phyloP scores from a whole-genome alignment of 2,797 vertebrate genomes.

The Coracias cyanogaster region DNA sequence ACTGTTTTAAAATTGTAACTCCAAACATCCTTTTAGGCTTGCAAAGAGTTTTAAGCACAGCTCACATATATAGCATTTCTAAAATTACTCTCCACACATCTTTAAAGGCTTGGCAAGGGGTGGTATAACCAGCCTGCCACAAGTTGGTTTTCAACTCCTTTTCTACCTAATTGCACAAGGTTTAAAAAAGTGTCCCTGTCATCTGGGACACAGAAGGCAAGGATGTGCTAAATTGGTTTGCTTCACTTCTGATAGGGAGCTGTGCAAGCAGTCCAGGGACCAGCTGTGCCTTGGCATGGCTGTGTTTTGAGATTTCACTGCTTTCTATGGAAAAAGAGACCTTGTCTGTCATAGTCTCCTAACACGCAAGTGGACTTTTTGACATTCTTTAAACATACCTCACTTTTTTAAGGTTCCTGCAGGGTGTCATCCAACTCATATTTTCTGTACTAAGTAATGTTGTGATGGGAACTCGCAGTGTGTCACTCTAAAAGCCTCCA shows the following conservation, averaged over 20 bases:
- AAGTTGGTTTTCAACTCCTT: not conserved
- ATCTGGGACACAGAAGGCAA: not conserved
- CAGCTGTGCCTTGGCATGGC: not conserved
- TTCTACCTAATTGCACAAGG: not conserved
- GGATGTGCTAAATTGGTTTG: not conserved
- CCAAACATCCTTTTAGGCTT: slow-evolving; percentile 81
- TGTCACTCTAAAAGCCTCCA: not conserved
- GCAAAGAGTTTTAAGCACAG: slow-evolving; percentile 57
- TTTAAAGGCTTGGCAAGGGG: not conserved
- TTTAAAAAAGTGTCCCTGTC: not conserved
- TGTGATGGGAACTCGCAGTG: not conserved
- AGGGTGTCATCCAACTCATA: not conserved
- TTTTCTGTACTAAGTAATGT: not conserved
- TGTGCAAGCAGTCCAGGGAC: not conserved
- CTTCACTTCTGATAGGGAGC: not conserved
- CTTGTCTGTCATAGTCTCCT: not conserved
- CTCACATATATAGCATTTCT: slow-evolving; percentile 57
- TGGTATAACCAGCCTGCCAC: not conserved
- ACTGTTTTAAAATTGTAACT: slow-evolving; percentile 80
- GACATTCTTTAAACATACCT: not conserved
- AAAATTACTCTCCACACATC: slow-evolving; percentile 8
- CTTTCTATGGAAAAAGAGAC: not conserved
- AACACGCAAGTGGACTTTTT: not conserved
- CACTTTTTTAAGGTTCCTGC: not conserved
- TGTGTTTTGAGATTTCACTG: not conserved